Percentiles rank a stretch among this genome's conserved stretches.
These are phyloP conservation scores for Tethea ocularis DNA, from an alignment of 2,888 invertebrate genomes.

Conservation along the genomic window DNA sequence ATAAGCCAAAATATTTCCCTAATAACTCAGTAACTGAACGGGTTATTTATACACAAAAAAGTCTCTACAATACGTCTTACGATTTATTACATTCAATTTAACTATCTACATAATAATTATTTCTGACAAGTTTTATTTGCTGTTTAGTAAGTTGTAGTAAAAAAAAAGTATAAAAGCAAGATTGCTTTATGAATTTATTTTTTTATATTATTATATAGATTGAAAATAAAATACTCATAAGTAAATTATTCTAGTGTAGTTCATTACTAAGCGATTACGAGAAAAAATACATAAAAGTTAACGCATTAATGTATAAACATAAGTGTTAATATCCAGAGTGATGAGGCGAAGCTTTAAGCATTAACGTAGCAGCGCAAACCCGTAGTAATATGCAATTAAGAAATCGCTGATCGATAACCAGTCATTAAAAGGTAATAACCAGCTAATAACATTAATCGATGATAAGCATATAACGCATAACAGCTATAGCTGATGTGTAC, in stretches of 20 bases:
- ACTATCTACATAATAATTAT: too few relatives aligned
- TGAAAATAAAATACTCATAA: too few relatives aligned
- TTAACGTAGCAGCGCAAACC: neutral
- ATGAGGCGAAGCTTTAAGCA: neutral
- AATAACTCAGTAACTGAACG: slow-evolving; percentile 24
- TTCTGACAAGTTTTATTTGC: too few relatives aligned
- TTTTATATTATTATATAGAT: too few relatives aligned
- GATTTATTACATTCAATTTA: too few relatives aligned
- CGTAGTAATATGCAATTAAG: slow-evolving; percentile 29
- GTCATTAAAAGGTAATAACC: slow-evolving; percentile 29
- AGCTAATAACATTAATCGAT: slow-evolving; percentile 41
- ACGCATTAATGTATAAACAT: slow-evolving; percentile 29
- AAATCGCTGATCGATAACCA: slow-evolving; percentile 36
- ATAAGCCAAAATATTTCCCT: slow-evolving; percentile 49
- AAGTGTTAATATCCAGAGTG: slow-evolving; percentile 9
- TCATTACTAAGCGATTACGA: too few relatives aligned
- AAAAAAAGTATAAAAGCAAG: too few relatives aligned
- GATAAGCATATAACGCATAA: too few relatives aligned
- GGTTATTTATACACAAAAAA: slow-evolving; percentile 34
- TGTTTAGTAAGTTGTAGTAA: too few relatives aligned
- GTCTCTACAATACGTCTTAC: slow-evolving; percentile 24
- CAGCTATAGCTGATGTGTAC: slow-evolving; percentile 23
- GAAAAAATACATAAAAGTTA: too few relatives aligned
- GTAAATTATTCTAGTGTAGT: too few relatives aligned
- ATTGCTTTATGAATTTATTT: too few relatives aligned